Evolutionary conservation across 2,113 vertebrate genomes (phyloP).

Genomic region (Cottus gobio): DNA sequence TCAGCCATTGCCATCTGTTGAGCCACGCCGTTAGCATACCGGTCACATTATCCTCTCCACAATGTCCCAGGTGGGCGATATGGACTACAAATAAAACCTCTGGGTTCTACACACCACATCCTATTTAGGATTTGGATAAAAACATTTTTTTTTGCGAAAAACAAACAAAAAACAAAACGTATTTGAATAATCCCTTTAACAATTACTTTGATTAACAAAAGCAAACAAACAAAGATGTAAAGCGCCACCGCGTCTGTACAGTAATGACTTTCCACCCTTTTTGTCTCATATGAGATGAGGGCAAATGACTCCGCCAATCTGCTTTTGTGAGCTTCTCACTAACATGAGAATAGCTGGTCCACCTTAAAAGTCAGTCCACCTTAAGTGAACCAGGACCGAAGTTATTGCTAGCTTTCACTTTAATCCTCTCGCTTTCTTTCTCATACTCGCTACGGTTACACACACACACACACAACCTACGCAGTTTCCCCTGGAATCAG

Average conservation of each 20-base stretch:
- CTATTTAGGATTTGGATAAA: no score
- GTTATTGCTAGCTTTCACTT: not conserved
- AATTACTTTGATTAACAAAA: not conserved
- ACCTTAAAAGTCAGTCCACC: not conserved
- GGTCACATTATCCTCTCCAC: not conserved
- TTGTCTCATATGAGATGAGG: not conserved
- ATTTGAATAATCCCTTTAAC: not conserved
- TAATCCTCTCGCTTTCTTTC: no score
- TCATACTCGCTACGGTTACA: no score
- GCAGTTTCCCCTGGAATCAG: no score
- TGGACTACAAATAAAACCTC: not conserved
- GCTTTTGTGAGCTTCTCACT: not conserved
- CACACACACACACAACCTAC: no score
- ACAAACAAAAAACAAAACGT: not conserved
- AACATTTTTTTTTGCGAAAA: no score
- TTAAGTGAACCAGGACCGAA: not conserved
- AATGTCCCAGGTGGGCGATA: not conserved
- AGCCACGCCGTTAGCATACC: not conserved
- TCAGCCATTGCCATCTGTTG: not conserved
- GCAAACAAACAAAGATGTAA: not conserved
- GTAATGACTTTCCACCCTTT: not conserved
- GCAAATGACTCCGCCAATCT: not conserved
- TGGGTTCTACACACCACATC: no score
- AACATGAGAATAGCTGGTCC: not conserved
- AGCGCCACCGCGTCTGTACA: not conserved